Percentiles rank a stretch among this genome's conserved stretches.
Evolutionary conservation across 2,888 invertebrate species (phyloP).

Genomic region (Tubulanus polymorphus): DNA sequence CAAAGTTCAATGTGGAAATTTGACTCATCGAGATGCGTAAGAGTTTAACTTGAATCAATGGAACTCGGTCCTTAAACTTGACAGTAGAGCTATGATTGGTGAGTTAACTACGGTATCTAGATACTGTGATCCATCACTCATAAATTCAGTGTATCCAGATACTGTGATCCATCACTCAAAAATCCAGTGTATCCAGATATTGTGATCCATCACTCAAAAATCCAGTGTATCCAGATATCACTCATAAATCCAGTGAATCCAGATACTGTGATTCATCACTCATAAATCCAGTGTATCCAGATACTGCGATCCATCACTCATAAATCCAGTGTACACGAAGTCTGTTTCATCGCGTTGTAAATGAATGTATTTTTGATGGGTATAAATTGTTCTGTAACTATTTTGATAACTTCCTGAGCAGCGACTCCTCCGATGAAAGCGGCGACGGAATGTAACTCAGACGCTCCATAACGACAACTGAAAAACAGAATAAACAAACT

Average conservation of each 20-base stretch:
- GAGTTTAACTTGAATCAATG: too few species aligned
- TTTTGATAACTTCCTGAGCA: slow-evolving; percentile 93
- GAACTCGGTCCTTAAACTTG: too few species aligned
- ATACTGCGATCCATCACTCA: background rate
- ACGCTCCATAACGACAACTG: slow-evolving; percentile 77
- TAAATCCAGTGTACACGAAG: too few species aligned
- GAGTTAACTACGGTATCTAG: background rate
- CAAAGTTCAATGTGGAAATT: too few species aligned
- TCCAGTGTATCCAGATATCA: background rate
- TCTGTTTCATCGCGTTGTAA: slow-evolving; percentile 88
- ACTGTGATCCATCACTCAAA: background rate
- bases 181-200: background rate
- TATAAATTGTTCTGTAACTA: slow-evolving; percentile 92
- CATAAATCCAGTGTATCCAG: too few species aligned
- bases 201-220: background rate
- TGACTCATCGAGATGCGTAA: too few species aligned
- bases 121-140: background rate
- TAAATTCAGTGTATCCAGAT: too few species aligned
- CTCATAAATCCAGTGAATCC: too few species aligned
- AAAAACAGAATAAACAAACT: slow-evolving; percentile 1
- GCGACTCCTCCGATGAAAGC: slow-evolving; percentile 88
- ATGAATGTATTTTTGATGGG: slow-evolving; percentile 93
- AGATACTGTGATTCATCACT: background rate
- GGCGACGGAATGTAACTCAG: slow-evolving; percentile 90
- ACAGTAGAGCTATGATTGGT: background rate